These are phyloP conservation scores for Heliconius himera DNA, from an alignment of 1,140 invertebrate species.

Conservation along the genomic window DNA sequence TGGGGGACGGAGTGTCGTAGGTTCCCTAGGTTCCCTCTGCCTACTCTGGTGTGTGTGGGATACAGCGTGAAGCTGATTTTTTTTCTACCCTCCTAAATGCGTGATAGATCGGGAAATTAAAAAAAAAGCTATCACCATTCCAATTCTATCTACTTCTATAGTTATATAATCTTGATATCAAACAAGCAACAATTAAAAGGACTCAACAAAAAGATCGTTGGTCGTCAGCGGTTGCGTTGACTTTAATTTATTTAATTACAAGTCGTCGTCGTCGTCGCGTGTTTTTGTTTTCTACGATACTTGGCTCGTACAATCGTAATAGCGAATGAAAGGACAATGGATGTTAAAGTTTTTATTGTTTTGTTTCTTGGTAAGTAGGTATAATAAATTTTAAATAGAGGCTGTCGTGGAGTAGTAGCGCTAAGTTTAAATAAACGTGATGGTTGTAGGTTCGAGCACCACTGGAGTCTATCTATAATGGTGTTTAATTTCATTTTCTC, in stretches of 20 bases:
- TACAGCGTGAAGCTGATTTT: not conserved
- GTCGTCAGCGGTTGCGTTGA: conserved; percentile 28
- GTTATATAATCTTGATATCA: not conserved
- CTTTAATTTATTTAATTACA: conserved; percentile 43
- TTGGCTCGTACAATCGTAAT: conserved; percentile 7
- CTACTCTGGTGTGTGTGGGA: not conserved
- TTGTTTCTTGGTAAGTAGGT: not conserved
- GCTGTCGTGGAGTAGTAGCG: no score
- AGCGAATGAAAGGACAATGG: conserved; percentile 21
- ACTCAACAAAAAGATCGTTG: conserved; percentile 26
- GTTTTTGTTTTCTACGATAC: conserved; percentile 21
- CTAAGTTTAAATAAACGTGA: no score
- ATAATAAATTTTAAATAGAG: not conserved
- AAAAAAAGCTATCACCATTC: not conserved
- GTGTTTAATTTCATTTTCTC: no score
- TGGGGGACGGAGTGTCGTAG: not conserved
- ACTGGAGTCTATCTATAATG: no score
- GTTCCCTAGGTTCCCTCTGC: not conserved
- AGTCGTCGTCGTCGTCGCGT: conserved; percentile 17
- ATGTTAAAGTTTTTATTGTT: conserved; percentile 22
- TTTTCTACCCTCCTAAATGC: no score
- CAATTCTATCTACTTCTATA: not conserved
- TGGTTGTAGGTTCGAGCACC: no score
- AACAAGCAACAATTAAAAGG: conserved; percentile 23
- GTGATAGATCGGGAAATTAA: no score